Conservation (phyloP, 2,888 invertebrate species). For the Timema podura region DNA sequence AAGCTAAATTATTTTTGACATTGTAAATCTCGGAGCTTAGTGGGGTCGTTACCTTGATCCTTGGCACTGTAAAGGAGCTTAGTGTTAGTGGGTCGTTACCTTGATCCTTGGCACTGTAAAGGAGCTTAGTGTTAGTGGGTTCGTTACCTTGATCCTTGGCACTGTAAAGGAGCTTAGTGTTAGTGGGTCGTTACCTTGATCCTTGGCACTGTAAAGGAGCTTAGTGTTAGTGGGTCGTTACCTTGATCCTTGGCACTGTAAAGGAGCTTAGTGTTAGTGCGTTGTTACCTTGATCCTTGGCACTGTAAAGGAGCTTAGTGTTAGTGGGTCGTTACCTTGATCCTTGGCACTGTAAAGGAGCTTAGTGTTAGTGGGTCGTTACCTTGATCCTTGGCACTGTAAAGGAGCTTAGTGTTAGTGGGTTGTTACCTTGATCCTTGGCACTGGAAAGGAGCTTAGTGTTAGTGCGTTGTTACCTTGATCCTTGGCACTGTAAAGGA, state of each 20-base stretch:
- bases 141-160: constrained; percentile 82
- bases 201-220: constrained; percentile 89
- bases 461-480: constrained; percentile 57
- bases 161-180: constrained; percentile 73
- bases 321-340: constrained; percentile 61
- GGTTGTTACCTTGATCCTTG: constrained; percentile 77
- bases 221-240: constrained; percentile 40
- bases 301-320: constrained; percentile 73
- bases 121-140: constrained; percentile 45
- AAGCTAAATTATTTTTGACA: too few species aligned
- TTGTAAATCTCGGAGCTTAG: too few species aligned
- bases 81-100: constrained; percentile 48
- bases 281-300: constrained; percentile 82
- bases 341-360: constrained; percentile 92
- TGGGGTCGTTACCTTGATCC: constrained; percentile 70
- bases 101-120: constrained; percentile 96
- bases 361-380: constrained; percentile 28
- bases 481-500: constrained; percentile 95
- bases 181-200: constrained; percentile 65
- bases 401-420: constrained; percentile 56
- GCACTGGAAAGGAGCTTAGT: constrained; percentile 78
- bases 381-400: constrained; percentile 95
- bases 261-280: constrained; percentile 55
- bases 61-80: constrained; percentile 85
- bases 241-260: constrained; percentile 93